Evolutionary conservation across 2,888 invertebrate species (phyloP).

Genomic region (Pseudococcus viburni): DNA sequence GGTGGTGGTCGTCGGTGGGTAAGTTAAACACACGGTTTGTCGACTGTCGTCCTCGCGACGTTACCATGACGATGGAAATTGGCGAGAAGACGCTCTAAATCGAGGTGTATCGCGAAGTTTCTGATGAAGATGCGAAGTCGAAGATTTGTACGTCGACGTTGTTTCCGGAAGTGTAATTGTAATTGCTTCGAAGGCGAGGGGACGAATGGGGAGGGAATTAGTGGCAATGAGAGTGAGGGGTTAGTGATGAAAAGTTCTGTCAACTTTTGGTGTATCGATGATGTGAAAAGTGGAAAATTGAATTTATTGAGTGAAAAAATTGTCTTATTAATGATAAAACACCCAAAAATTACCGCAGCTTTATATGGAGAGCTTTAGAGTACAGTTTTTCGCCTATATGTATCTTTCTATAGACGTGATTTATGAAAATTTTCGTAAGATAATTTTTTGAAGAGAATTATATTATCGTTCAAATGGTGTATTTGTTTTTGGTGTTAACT

Average conservation of each 20-base stretch:
- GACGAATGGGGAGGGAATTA: neutral
- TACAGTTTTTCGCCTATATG: no score
- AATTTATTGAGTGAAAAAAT: no score
- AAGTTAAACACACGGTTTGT: constrained; percentile 8
- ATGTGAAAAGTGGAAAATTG: neutral
- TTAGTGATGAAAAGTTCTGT: neutral
- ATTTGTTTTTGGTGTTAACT: no score
- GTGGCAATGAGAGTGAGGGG: neutral
- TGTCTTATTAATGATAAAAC: no score
- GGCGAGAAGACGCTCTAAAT: constrained; percentile 8
- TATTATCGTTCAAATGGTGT: no score
- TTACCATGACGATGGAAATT: constrained; percentile 44
- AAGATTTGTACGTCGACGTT: neutral
- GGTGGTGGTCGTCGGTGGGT: neutral
- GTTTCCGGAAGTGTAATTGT: neutral
- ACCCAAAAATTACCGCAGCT: no score
- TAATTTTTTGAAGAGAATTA: no score
- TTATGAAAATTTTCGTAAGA: no score
- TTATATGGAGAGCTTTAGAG: no score
- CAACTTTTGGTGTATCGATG: neutral
- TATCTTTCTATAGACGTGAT: no score
- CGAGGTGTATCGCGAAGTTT: neutral
- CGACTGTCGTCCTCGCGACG: constrained; percentile 8
- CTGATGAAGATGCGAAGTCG: neutral
- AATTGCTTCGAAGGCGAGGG: neutral